Base-by-base conservation (phyloP, 1,140 invertebrate genomes). In the Drosophila asahinai region DNA sequence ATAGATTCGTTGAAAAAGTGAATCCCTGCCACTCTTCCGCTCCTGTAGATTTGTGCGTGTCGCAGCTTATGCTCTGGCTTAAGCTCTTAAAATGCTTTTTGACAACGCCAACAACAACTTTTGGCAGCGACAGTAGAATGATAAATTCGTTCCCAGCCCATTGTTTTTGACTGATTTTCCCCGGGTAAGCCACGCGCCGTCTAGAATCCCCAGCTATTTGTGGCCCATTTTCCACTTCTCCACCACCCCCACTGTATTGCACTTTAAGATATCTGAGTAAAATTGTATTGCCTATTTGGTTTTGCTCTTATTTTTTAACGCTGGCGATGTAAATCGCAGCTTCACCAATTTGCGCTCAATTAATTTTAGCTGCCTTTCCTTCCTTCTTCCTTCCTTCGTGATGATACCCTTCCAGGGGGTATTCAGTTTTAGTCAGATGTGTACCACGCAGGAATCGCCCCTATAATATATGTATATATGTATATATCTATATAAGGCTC, bases 1-100 rank as follows among this genome's bases (percentile, higher is more conserved):
- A 40, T 57, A 25, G 54, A 25, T 57, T 57, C 54, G 54, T 11
- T 38, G 54, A n/a, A 57, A 40, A 57, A 25, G 2, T 22, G n/a
- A 55, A 62, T 55, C 61, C 43, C 48, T 52, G 49, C 55, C 42
- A 9, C 22, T 45, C 49, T 49, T 68, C 38, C 25, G 55, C 17
- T 42, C 12, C 27, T 49, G 14, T 51, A 62, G 30, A 42, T 68
- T 45, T 76, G 84, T 89, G 84, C 84, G 84, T 90, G 81, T 89
- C 86, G 66, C 70, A 90, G 84, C 84, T 80, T 80, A 80, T 79
- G 67, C 77, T 80, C 42, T 73, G 47, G 77, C 66, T 89, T 90
- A 89, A 75, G 84, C 70, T 81, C 84, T 90, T 89, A 89, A 89
- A 89, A 84, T 89, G 86, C 78, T 89, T 90, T 89, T 81, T 90